phyloP scores from a whole-genome alignment of 2,888 invertebrate genomes.

The Allygus modestus region DNA sequence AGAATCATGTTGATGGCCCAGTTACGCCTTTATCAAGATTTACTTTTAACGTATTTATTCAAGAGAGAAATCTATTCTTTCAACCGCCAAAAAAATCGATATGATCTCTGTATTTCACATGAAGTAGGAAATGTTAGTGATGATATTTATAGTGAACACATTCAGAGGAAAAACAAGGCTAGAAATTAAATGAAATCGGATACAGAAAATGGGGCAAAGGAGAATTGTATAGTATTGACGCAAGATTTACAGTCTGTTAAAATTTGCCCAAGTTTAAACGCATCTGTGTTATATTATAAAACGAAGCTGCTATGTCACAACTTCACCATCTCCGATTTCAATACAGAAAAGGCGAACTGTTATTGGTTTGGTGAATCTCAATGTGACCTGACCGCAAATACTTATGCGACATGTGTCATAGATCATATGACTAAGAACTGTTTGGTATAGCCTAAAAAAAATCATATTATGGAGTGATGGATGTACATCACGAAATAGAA shows the following conservation, averaged over 20 bases:
- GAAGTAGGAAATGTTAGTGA: constrained; percentile 55
- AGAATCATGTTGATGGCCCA: constrained; percentile 58
- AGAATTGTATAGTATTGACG: background rate
- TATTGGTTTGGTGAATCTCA: constrained; percentile 53
- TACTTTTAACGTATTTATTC: constrained; percentile 58
- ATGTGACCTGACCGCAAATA: constrained; percentile 61
- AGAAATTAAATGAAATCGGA: constrained; percentile 62
- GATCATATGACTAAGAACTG: constrained; percentile 64
- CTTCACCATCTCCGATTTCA: background rate
- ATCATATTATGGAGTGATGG: constrained; percentile 70
- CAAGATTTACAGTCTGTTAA: constrained; percentile 67
- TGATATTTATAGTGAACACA: constrained; percentile 63
- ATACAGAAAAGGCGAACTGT: background rate
- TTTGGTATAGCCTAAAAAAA: constrained; percentile 51
- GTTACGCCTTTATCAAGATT: constrained; percentile 54
- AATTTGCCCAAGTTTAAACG: constrained; percentile 57
- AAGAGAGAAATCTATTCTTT: constrained; percentile 63
- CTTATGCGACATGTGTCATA: constrained; percentile 67
- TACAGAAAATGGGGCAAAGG: constrained; percentile 29
- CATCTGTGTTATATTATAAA: constrained; percentile 52
- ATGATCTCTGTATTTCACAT: constrained; percentile 60
- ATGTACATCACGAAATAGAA: constrained; percentile 70
- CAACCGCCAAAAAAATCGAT: constrained; percentile 63
- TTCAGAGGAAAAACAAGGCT: constrained; percentile 61
- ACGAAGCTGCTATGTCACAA: constrained; percentile 45